phyloP scores from a whole-genome alignment of 2,113 vertebrate species.

The Apus apus region DNA sequence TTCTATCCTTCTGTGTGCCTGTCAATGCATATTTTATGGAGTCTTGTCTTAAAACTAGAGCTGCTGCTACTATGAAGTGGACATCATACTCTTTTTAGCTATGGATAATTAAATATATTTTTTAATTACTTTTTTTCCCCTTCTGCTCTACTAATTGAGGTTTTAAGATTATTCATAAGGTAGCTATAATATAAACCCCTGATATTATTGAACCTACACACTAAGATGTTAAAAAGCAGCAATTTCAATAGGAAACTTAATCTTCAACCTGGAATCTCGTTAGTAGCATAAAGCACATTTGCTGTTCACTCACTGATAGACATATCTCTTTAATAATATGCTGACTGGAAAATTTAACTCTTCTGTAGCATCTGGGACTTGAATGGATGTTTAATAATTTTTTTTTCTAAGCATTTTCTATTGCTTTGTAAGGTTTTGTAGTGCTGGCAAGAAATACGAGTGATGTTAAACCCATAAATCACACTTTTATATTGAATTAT shows the following conservation, averaged over 20 bases:
- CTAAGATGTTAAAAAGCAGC: not conserved
- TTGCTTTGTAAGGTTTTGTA: not conserved
- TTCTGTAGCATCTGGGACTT: not conserved
- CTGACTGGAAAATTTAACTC: not conserved
- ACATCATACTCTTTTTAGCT: not conserved
- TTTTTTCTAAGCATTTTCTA: not conserved
- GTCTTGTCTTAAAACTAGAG: not conserved
- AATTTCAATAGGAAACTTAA: not conserved
- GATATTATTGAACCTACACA: not conserved
- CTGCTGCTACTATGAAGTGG: not conserved
- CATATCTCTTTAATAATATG: not conserved
- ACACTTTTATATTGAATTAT: not conserved
- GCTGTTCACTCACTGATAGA: not conserved
- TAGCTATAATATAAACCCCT: not conserved
- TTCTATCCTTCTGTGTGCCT: not conserved
- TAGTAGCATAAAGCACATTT: not conserved
- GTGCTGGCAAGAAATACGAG: not conserved
- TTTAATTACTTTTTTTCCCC: not conserved
- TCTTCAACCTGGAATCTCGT: not conserved
- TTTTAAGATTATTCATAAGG: not conserved
- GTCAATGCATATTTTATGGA: slow-evolving; percentile 25
- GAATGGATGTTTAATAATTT: not conserved
- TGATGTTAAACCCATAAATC: not conserved
- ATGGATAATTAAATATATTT: not conserved
- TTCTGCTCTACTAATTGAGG: not conserved